Conservation (phyloP, 1,140 invertebrate species). For the Drosophila sucinea region DNA sequence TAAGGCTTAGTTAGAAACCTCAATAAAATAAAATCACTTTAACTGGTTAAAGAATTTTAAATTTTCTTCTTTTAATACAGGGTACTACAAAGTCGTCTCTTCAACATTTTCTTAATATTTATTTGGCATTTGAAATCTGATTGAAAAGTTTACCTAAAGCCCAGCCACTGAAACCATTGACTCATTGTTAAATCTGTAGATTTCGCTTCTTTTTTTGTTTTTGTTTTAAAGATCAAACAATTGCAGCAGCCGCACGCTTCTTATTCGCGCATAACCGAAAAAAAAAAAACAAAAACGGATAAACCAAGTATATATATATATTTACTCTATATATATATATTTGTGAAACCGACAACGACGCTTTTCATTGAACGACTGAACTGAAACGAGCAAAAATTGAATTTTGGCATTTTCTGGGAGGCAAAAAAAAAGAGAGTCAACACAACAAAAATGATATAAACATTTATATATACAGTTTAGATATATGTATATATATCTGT, state of each 20-base stretch:
- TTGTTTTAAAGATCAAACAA: constrained; percentile 27
- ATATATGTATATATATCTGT: neutral
- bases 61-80: neutral
- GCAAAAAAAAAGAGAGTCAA: constrained; percentile 15
- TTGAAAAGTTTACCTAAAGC: constrained; percentile 71
- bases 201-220: constrained; percentile 10
- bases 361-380: constrained; percentile 61
- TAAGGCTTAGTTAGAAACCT: too few relatives aligned
- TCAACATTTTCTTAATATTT: neutral
- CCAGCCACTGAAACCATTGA: constrained; percentile 67
- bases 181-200: constrained; percentile 43
- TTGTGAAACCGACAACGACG: constrained; percentile 43
- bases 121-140: constrained; percentile 17
- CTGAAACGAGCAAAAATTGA: constrained; percentile 49
- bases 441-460: constrained; percentile 45
- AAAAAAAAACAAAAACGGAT: neutral
- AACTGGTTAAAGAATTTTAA: too few relatives aligned
- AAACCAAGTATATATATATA: constrained; percentile 27
- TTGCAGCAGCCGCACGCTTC: constrained; percentile 37
- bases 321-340: too few relatives aligned
- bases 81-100: neutral
- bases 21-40: too few relatives aligned
- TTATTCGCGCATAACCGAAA: constrained; percentile 39
- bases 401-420: constrained; percentile 35
- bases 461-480: constrained; percentile 31